Conservation (phyloP, 2,113 vertebrate species). For the Psittacus erithacus region DNA sequence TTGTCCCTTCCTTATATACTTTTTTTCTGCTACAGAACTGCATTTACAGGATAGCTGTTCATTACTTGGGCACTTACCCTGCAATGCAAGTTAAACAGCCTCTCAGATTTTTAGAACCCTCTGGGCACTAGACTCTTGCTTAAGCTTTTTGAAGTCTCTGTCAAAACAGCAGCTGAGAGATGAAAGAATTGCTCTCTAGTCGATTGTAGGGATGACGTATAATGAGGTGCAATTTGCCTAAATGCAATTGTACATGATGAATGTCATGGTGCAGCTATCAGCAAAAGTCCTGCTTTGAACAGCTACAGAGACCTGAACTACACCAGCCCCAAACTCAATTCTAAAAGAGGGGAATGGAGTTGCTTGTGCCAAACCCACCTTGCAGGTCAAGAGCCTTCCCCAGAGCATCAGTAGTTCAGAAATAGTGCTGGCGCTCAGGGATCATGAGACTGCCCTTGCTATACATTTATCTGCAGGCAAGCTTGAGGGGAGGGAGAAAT, state of each 20-base stretch:
- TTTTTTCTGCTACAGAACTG: not conserved
- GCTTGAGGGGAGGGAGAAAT: not conserved
- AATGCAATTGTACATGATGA: not conserved
- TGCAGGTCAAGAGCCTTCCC: not conserved
- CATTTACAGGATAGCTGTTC: not conserved
- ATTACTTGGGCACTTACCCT: not conserved
- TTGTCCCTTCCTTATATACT: not conserved
- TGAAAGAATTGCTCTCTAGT: not conserved
- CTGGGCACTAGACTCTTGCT: not conserved
- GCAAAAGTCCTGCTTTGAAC: not conserved
- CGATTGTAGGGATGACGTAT: not conserved
- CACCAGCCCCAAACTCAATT: not conserved
- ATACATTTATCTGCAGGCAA: not conserved
- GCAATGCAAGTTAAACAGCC: not conserved
- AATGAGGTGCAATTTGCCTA: constrained; percentile 13
- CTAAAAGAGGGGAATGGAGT: not conserved
- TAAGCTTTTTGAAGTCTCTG: not conserved
- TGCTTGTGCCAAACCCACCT: fast-evolving
- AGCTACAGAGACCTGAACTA: not conserved
- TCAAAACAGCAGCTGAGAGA: not conserved
- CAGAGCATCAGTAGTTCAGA: not conserved
- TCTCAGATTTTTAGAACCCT: not conserved
- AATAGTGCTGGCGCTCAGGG: not conserved
- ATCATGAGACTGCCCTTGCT: not conserved
- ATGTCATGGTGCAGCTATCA: fast-evolving